Evolutionary conservation across 2,888 invertebrate species (phyloP), one percentile per base, ranked within the genome.

Genomic region (Mimas tiliae): DNA sequence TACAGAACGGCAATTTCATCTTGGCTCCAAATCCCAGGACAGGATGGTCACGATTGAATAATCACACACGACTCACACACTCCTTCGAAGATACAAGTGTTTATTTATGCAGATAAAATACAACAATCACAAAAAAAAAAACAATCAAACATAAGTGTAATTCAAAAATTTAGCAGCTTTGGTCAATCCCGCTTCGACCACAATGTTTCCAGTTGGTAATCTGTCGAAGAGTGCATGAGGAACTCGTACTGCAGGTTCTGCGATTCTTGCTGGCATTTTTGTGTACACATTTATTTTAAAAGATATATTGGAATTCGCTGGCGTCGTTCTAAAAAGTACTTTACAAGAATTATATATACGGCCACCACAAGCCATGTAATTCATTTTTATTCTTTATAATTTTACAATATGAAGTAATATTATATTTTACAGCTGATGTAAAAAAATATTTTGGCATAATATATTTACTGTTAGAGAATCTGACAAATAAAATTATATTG

Each of bases 311-410:
- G 72, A 66, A 62, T 79, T 80, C 8, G 83, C 75, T 12, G 91
- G 88, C 0, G 90, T 88, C 8, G 88, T 83, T 72, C 78, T 89
- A 68, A 86, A 91, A 47, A 78, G 55, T 1, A 79, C 82, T 71
- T 75, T 80, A 68, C 84, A 87, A 14, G 78, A 80, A 27, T 77
- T 81, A 8, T 79, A 75, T 12, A 90, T 70, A 66, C 71, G 64
- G 19, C 90, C 90, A 52, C 88, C 91, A 68, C 78, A 80, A 19
- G 88, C 83, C 45, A 90, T 72, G 70, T 85, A 78, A 78, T 90
- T 91, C 91, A 92, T 89, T 67, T 66, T 79, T 52, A 65, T 27
- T 12, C 19, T n/a, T 48, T 19, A 21, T 11, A 47, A 62, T 14
- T n/a, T n/a, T n/a, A 34, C 16, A 6, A 34, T 16, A 38, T 27